phyloP scores from a whole-genome alignment of 2,797 vertebrate species.

The Sebastes matsubarae region DNA sequence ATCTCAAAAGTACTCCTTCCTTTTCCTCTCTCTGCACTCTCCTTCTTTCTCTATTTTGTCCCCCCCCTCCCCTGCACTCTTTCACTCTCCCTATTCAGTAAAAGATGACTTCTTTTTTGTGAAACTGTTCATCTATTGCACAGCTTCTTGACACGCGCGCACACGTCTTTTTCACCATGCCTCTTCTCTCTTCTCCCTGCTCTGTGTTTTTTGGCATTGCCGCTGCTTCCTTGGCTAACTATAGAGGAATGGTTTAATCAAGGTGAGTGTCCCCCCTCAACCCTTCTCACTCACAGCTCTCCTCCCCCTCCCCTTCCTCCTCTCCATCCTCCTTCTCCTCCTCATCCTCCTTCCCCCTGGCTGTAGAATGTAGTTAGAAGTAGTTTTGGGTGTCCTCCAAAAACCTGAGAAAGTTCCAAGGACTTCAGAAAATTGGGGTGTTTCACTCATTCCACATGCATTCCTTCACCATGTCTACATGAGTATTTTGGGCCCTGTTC shows the following conservation, averaged over 20 bases:
- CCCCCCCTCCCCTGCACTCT: background rate
- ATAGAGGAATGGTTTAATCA: slow-evolving; percentile 99
- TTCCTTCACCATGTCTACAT: slow-evolving; percentile 2
- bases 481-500: background rate
- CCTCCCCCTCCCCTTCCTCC: background rate
- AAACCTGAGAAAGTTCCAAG: slow-evolving; percentile 45
- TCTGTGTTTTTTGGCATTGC: slow-evolving; percentile 85
- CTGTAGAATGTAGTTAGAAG: slow-evolving; percentile 59
- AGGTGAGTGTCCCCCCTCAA: slow-evolving; percentile 88
- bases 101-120: slow-evolving; percentile 36
- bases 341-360: background rate
- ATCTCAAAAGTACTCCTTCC: background rate
- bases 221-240: slow-evolving; percentile 89
- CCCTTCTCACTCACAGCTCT: slow-evolving; percentile 25
- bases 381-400: slow-evolving; percentile 58
- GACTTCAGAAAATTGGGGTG: slow-evolving; percentile 16
- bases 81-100: background rate
- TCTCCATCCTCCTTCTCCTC: background rate
- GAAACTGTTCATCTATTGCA: slow-evolving; percentile 47
- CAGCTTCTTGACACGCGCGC: slow-evolving; percentile 50
- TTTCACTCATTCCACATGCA: slow-evolving; percentile 47
- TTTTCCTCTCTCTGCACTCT: background rate
- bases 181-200: slow-evolving; percentile 75
- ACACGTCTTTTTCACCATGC: slow-evolving; percentile 75
- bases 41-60: background rate